These are phyloP conservation scores for Chelonoidis abingdonii DNA, from an alignment of 2,113 vertebrate genomes.

Conservation along the genomic window DNA sequence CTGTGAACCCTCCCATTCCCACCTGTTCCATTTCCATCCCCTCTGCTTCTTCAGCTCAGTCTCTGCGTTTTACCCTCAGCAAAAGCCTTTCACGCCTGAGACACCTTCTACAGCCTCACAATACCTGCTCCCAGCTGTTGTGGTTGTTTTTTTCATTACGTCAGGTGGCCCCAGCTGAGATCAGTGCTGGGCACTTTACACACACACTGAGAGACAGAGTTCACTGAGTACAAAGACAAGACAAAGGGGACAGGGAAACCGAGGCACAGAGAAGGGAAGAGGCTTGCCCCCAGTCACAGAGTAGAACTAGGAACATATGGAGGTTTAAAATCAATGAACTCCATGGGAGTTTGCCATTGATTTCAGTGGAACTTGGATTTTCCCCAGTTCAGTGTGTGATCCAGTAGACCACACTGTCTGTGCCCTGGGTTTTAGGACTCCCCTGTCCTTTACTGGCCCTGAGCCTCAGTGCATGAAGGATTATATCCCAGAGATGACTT, in stretches of 20 bases:
- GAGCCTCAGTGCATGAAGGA: not conserved
- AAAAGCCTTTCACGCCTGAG: not conserved
- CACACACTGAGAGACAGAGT: not conserved
- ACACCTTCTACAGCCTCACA: not conserved
- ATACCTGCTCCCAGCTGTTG: not conserved
- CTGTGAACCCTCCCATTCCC: not conserved
- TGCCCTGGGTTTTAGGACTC: not conserved
- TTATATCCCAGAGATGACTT: not conserved
- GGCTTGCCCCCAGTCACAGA: not conserved
- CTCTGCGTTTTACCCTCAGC: not conserved
- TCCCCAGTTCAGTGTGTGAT: not conserved
- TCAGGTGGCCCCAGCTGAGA: not conserved
- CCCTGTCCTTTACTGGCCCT: not conserved
- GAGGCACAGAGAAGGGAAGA: not conserved
- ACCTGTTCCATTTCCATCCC: not conserved
- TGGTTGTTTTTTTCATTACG: not conserved
- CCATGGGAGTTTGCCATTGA: fast-evolving
- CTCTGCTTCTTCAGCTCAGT: not conserved
- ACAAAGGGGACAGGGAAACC: not conserved
- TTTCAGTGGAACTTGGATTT: fast-evolving
- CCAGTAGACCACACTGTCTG: not conserved
- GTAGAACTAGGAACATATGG: not conserved
- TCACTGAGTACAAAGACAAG: not conserved
- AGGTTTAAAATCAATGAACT: not conserved
- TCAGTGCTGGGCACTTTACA: not conserved